Evolutionary conservation across 2,888 invertebrate species (phyloP).

Genomic region (Atethmia centrago): DNA sequence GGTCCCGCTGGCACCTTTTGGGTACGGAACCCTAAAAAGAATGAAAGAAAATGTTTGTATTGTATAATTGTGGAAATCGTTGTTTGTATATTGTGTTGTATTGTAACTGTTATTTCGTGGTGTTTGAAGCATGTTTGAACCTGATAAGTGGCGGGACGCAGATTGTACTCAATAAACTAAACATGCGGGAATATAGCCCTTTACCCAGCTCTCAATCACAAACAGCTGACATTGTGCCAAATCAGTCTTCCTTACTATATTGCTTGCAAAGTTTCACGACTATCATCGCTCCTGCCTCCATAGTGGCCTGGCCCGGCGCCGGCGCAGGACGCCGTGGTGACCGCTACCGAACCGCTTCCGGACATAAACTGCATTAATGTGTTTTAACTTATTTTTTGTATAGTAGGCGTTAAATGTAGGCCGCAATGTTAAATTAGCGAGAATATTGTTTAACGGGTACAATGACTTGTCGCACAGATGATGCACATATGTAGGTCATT

Average conservation of each 20-base stretch:
- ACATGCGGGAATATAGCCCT: background rate
- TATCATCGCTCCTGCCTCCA: slow-evolving; percentile 23
- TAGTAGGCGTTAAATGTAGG: background rate
- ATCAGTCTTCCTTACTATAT: too few relatives aligned
- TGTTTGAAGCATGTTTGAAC: background rate
- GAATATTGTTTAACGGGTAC: background rate
- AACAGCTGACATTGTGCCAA: background rate
- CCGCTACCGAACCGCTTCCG: slow-evolving; percentile 39
- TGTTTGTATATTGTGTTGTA: background rate
- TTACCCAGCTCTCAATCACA: background rate
- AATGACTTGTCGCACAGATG: background rate
- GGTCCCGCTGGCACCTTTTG: too few relatives aligned
- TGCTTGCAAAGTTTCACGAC: slow-evolving; percentile 39
- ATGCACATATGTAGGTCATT: background rate
- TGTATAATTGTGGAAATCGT: too few relatives aligned
- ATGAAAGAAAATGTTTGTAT: too few relatives aligned
- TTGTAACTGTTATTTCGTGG: background rate
- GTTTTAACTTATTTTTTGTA: slow-evolving; percentile 28
- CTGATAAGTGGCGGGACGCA: too few relatives aligned
- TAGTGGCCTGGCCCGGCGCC: background rate
- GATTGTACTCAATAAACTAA: background rate
- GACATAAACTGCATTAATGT: slow-evolving; percentile 38
- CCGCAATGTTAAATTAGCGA: background rate
- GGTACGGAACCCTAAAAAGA: too few relatives aligned
- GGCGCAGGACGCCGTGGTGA: slow-evolving; percentile 51